phyloP scores from a whole-genome alignment of 1,140 invertebrate species.

The Gonatopus flavifemur region DNA sequence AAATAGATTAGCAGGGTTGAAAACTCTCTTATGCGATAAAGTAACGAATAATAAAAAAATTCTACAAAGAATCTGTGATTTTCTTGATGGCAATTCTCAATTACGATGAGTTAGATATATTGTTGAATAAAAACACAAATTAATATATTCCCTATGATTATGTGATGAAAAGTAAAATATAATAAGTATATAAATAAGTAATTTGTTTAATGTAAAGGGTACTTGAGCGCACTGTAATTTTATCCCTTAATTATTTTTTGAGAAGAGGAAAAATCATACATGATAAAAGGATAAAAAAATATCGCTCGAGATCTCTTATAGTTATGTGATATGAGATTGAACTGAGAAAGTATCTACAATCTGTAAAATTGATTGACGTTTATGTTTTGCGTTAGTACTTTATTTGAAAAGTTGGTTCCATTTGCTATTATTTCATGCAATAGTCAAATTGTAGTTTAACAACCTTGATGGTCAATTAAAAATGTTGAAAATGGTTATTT shows the following conservation, averaged over 20 bases:
- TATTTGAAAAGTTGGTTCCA: too few relatives aligned
- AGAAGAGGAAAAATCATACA: too few relatives aligned
- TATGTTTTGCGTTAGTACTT: too few relatives aligned
- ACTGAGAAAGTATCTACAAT: too few relatives aligned
- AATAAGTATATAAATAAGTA: neutral
- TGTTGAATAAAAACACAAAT: neutral
- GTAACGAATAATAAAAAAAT: neutral
- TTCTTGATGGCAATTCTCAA: neutral
- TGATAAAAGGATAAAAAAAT: too few relatives aligned
- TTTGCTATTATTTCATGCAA: too few relatives aligned
- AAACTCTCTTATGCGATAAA: neutral
- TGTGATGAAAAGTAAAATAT: neutral
- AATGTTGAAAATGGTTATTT: too few relatives aligned
- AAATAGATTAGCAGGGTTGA: neutral
- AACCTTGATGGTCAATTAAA: too few relatives aligned
- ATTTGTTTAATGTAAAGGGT: neutral
- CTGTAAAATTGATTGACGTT: too few relatives aligned
- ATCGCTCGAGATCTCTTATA: too few relatives aligned
- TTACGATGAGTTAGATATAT: neutral
- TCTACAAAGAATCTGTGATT: neutral
- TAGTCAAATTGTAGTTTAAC: too few relatives aligned
- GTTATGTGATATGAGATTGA: too few relatives aligned
- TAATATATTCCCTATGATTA: neutral
- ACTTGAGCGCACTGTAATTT: neutral
- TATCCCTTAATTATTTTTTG: neutral